phyloP scores from a whole-genome alignment of 2,797 vertebrate genomes.

The Choloepus didactylus region DNA sequence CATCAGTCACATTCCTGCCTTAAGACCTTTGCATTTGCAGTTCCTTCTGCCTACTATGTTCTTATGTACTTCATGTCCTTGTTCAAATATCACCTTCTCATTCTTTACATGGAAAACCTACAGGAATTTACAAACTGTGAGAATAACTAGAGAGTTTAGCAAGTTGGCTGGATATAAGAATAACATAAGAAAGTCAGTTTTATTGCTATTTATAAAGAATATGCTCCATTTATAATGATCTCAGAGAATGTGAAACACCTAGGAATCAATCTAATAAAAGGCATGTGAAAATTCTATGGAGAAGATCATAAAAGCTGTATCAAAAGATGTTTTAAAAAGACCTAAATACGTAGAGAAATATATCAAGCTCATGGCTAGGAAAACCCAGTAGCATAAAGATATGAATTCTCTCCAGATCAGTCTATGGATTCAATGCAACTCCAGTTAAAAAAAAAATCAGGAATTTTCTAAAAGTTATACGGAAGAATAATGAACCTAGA shows the following conservation, averaged over 20 bases:
- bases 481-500: not conserved
- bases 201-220: not conserved
- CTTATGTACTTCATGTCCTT: not conserved
- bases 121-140: not conserved
- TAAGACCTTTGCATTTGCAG: not conserved
- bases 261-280: not conserved
- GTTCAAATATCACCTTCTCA: not conserved
- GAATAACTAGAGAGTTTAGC: not conserved
- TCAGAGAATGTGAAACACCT: not conserved
- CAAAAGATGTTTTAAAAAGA: conserved; percentile 6
- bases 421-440: not conserved
- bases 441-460: not conserved
- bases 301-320: not conserved
- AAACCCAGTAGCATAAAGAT: not conserved
- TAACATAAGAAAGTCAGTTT: not conserved
- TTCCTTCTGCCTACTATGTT: not conserved
- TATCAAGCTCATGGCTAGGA: not conserved
- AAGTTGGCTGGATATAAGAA: not conserved
- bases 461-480: not conserved
- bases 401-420: not conserved
- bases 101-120: not conserved
- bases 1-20: not conserved
- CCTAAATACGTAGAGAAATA: not conserved
- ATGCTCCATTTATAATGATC: conserved; percentile 1
- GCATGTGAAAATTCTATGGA: not conserved